Conservation (phyloP, 1,140 invertebrate species). For the Ceratitis capitata region DNA sequence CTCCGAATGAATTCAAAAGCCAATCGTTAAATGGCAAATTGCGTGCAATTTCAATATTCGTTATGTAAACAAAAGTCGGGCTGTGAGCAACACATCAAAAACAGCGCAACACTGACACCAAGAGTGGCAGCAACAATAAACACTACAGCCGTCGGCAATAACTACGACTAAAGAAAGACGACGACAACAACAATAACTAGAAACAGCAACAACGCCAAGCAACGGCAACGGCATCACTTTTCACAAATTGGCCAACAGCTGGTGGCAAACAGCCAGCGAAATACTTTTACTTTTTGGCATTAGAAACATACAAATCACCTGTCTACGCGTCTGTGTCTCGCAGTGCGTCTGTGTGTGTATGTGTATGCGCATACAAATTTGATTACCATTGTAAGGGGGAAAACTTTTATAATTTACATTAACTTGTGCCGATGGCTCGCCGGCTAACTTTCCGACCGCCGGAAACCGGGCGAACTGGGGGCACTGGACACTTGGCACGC, state of each 20-base stretch:
- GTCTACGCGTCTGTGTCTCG: not conserved
- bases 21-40: conserved; percentile 3
- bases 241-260: not conserved
- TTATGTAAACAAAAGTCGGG: conserved; percentile 8
- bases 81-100: not conserved
- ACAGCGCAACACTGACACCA: too few species aligned
- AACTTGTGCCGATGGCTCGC: not conserved
- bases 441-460: too few species aligned
- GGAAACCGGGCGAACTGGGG: too few species aligned
- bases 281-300: not conserved
- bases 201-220: not conserved
- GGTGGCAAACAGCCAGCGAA: conserved; percentile 6
- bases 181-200: too few species aligned
- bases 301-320: not conserved
- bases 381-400: not conserved
- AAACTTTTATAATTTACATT: conserved; percentile 25
- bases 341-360: not conserved
- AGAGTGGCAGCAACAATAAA: not conserved
- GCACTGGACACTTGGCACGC: not conserved
- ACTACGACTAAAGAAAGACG: too few species aligned
- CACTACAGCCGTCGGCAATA: not conserved
- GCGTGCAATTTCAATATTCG: conserved; percentile 21
- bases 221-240: not conserved
- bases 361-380: not conserved
- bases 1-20: conserved; percentile 29